Evolutionary conservation across 1,140 invertebrate genomes (phyloP), one percentile per base, ranked within the genome.

Genomic region (Pentalonia nigronervosa): DNA sequence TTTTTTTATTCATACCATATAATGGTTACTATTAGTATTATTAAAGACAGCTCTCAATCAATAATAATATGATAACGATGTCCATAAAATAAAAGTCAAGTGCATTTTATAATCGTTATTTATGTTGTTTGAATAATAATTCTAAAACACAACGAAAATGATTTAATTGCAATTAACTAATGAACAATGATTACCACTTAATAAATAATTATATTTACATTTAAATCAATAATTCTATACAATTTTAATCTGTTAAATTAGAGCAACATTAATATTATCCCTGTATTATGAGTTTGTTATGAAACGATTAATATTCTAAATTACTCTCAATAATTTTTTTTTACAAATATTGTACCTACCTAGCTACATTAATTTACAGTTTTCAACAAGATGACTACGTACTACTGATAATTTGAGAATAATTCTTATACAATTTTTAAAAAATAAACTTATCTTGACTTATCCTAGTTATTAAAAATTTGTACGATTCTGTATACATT

Each of bases 141-240:
- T n/a, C 6, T 67, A 20, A 17, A 67, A 67, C 4, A 67, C 11
- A 67, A 1, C 11, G 17, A 67, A 67, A 67, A n/a, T 67, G n/a
- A 67, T n/a, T 7, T 67, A 67, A n/a, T 14, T 67, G 23, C n/a
- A n/a, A 2, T 67, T 67, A 67, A 4, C 60, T n/a, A 17, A 67
- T n/a, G 1, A 67, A 67, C 14, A n/a, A 67, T 17, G 60, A 14
- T 67, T 67, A n/a, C 60, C 11, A 67, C 60, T 67, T 17, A n/a
- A n/a, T n/a, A 67, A 67, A 67, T n/a, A 67, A 67, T 67, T 67
- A n/a, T 67, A n/a, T n/a, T 67, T n/a, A n/a, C 60, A n/a, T 67
- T 67, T 67, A 67, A 67, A 67, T 67, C 30, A 14, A 67, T n/a
- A n/a, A 14, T 14, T 14, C n/a, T n/a, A n/a, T n/a, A 11, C n/a